Conservation (phyloP, 2,888 invertebrate species). For the Silvanus unidentatus region DNA sequence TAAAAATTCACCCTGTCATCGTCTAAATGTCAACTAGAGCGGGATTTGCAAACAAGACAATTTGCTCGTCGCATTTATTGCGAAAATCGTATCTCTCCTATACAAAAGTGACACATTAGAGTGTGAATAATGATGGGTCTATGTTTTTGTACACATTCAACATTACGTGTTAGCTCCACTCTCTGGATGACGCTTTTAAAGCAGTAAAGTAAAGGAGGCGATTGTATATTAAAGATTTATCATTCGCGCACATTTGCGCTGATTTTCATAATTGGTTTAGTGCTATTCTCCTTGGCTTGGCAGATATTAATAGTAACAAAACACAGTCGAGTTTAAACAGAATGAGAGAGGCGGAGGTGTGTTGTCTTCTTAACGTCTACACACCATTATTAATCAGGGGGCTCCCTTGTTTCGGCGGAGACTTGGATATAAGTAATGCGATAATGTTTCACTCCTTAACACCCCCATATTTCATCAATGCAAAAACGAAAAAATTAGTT, state of each 20-base stretch:
- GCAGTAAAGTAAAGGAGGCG: constrained; percentile 9
- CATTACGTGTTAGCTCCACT: no score
- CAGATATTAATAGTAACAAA: constrained; percentile 39
- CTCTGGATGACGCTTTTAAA: no score
- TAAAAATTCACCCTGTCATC: no score
- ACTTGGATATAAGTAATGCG: no score
- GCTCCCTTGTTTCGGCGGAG: constrained; percentile 18
- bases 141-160: no score
- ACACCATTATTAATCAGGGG: constrained; percentile 28
- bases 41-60: no score
- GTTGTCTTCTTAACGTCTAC: constrained; percentile 32
- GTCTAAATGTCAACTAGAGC: no score
- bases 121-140: no score
- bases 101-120: no score
- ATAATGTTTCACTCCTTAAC: constrained; percentile 21
- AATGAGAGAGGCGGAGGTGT: constrained; percentile 15
- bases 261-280: constrained; percentile 39
- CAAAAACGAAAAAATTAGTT: no score
- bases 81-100: no score
- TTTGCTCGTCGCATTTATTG: no score
- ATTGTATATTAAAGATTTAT: constrained; percentile 38
- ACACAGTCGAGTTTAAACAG: constrained; percentile 28
- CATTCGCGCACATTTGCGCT: constrained; percentile 35
- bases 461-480: constrained; percentile 12
- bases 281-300: constrained; percentile 28